Evolutionary conservation across 2,888 invertebrate genomes (phyloP).

Genomic region (Tyria jacobaeae): DNA sequence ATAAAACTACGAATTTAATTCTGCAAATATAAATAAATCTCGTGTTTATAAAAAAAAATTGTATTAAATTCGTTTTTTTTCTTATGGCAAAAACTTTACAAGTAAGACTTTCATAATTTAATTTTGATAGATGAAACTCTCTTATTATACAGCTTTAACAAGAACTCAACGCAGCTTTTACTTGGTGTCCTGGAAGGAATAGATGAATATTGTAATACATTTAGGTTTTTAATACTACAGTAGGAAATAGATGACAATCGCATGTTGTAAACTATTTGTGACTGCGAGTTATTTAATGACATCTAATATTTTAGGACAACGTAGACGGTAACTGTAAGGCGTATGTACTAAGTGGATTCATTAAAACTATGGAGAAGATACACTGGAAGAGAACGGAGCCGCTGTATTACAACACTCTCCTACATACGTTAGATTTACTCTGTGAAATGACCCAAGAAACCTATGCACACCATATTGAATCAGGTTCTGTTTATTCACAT

Average conservation of each 20-base stretch:
- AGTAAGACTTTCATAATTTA: too few species aligned
- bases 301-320: conserved; percentile 89
- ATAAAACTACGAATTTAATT: too few species aligned
- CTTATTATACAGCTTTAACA: too few species aligned
- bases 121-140: too few species aligned
- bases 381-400: conserved; percentile 90
- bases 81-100: too few species aligned
- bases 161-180: too few species aligned
- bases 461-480: conserved; percentile 95
- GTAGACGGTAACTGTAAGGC: conserved; percentile 94
- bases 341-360: conserved; percentile 92
- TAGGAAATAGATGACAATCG: not conserved
- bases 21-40: too few species aligned
- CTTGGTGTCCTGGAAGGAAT: too few species aligned
- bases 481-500: conserved; percentile 86
- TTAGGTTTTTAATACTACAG: not conserved
- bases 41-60: too few species aligned
- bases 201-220: too few species aligned
- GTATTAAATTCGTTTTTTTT: too few species aligned
- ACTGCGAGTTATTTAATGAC: not conserved
- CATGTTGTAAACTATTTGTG: not conserved
- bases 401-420: conserved; percentile 89
- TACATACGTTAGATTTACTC: conserved; percentile 92
- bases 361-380: conserved; percentile 92
- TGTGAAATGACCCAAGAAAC: conserved; percentile 92